Evolutionary conservation across 2,888 invertebrate species (phyloP).

Genomic region (Yponomeuta cagnagella): DNA sequence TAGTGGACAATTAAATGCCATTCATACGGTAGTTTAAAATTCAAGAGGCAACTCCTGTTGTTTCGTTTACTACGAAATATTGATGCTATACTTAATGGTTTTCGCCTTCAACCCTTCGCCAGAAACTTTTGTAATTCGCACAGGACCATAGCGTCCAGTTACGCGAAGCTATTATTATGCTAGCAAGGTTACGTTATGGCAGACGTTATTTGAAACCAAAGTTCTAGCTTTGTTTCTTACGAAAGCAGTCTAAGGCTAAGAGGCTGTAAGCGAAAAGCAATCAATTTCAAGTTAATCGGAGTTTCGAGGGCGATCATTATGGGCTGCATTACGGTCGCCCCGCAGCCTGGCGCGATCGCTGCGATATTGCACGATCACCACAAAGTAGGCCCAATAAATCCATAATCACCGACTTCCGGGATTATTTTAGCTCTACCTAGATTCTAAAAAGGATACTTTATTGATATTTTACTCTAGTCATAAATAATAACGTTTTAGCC

Average conservation of each 20-base stretch:
- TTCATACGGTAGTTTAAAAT: not conserved
- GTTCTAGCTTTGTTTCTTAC: not conserved
- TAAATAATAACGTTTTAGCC: not conserved
- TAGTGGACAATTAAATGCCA: not conserved
- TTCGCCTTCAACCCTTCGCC: not conserved
- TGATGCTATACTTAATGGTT: not conserved
- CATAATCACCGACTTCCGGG: conserved; percentile 12
- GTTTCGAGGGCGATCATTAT: conserved; percentile 16
- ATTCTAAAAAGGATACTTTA: conserved; percentile 10
- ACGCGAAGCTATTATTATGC: not conserved
- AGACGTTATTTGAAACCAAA: not conserved
- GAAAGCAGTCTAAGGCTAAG: not conserved
- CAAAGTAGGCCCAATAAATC: conserved; percentile 36
- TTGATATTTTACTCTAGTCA: conserved; percentile 15
- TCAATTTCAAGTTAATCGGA: conserved; percentile 14
- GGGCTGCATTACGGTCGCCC: conserved; percentile 8
- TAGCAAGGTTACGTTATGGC: not conserved
- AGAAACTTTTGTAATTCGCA: conserved; percentile 9
- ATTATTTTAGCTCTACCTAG: conserved; percentile 7
- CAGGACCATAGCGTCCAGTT: not conserved
- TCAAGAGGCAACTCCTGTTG: not conserved
- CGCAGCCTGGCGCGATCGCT: not conserved
- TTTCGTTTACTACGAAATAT: not conserved
- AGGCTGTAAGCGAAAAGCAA: conserved; percentile 15
- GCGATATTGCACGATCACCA: conserved; percentile 26